phyloP scores from a whole-genome alignment of 2,888 invertebrate genomes.

The Acrobasis suavella region DNA sequence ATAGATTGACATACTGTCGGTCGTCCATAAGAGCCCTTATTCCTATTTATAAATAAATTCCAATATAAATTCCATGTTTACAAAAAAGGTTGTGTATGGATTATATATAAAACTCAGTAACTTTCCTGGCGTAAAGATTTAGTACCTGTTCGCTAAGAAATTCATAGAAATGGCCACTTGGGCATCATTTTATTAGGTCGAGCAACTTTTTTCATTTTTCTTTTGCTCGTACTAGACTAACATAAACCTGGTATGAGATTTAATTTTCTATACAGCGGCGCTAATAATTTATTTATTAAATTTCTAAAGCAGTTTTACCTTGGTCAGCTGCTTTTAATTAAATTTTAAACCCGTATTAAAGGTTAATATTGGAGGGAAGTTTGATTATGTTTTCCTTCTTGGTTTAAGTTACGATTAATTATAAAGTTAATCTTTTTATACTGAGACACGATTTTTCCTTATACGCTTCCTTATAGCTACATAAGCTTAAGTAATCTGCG shows the following conservation, averaged over 20 bases:
- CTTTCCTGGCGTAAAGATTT: conserved; percentile 21
- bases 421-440: neutral
- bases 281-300: conserved; percentile 19
- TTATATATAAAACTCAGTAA: no score
- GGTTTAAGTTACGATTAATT: neutral
- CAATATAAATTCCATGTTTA: no score
- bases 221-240: neutral
- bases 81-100: no score
- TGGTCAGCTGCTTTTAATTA: conserved; percentile 9
- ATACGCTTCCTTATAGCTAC: neutral
- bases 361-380: neutral
- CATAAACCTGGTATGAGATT: conserved; percentile 10
- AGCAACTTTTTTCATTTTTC: conserved; percentile 14
- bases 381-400: conserved; percentile 4
- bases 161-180: conserved; percentile 22
- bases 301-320: conserved; percentile 13
- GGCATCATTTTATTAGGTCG: conserved; percentile 15
- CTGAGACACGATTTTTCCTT: neutral
- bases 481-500: no score
- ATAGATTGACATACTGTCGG: no score
- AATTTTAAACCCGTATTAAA: conserved; percentile 9
- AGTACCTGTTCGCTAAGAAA: conserved; percentile 23
- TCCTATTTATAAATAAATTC: no score
- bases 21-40: no score
- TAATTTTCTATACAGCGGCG: neutral